Evolutionary conservation across 2,888 invertebrate genomes (phyloP), one percentile per base, ranked within the genome.

Genomic region (Eurytoma adleriae): DNA sequence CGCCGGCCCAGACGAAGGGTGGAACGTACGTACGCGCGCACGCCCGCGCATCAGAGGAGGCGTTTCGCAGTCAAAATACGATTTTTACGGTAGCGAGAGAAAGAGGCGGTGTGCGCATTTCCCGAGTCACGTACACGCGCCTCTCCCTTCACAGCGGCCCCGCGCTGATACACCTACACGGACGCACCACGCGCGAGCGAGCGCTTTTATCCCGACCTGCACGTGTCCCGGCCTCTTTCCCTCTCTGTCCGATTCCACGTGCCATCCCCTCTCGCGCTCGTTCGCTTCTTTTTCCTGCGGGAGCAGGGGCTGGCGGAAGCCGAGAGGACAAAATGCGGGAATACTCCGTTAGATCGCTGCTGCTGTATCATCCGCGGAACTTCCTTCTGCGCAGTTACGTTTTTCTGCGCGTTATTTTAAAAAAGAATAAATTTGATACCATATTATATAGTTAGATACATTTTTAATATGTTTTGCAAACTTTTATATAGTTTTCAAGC

Each of bases 81-180:
- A 87, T 88, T 86, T 88, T 87, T 87, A 86, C 85, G 83, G 84
- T 24, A 27, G 70, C 48, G 30, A 62, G 30, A 62, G 30, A 62
- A 27, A 13, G 62, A 40, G 4, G 62, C 24, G 62, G 18, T 48
- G 30, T 50, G 70, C 24, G 68, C 68, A 40, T 72, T 85, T 85
- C 83, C 85, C 85, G n/a, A 68, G 68, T 68, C 54, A 68, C 68
- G 54, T 68, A 52, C 52, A 40, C n/a, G 18, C 30, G 13, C 3
- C 30, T 27, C 20, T 52, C 24, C 27, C 54, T n/a, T 59, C 48
- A 18, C 24, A 1, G 14, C 20, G 7, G 16, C 16, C 24, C 48
- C 61, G 20, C 24, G 10, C 61, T 13, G 12, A 10, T 24, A 18
- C 61, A 48, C 62, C 54, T 52, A 24, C 20, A 48, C 7, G 30